These are phyloP conservation scores for Lipophrys pholis DNA, from an alignment of 2,113 vertebrate species.

Conservation along the genomic window DNA sequence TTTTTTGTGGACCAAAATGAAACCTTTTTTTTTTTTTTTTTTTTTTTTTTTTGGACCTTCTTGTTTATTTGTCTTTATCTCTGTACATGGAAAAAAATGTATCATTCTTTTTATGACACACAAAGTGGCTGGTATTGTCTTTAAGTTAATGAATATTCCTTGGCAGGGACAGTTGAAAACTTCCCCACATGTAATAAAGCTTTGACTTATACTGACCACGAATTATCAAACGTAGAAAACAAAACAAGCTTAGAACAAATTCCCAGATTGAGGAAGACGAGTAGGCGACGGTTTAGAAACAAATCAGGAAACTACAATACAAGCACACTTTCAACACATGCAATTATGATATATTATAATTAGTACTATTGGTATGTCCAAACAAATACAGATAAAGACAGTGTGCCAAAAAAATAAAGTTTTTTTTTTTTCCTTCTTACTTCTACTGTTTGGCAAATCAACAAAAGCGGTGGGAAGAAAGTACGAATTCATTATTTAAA, in stretches of 20 bases:
- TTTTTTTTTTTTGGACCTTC: conserved; percentile 5
- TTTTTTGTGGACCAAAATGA: conserved; percentile 32
- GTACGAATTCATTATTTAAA: conserved; percentile 68
- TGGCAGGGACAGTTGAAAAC: conserved; percentile 20
- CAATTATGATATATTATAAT: conserved; percentile 66
- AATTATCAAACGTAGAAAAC: conserved; percentile 53
- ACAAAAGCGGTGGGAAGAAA: conserved; percentile 56
- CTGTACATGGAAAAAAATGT: neutral
- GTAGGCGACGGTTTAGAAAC: too few species aligned
- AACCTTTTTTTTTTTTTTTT: too few species aligned
- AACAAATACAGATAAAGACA: conserved; percentile 37
- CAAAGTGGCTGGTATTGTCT: neutral
- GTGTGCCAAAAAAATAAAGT: conserved; percentile 7
- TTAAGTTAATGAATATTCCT: conserved; percentile 13
- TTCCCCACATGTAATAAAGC: conserved; percentile 27
- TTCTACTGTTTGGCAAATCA: conserved; percentile 66
- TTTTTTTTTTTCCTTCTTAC: conserved; percentile 30
- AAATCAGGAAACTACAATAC: too few species aligned
- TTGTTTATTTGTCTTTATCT: neutral
- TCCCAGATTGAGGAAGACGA: too few species aligned
- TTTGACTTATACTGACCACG: conserved; percentile 40
- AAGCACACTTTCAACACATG: neutral
- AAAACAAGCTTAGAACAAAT: too few species aligned
- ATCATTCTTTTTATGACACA: neutral
- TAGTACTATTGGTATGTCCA: conserved; percentile 45